Base-by-base conservation (phyloP, 2,113 vertebrate genomes). In the Theristicus caerulescens region DNA sequence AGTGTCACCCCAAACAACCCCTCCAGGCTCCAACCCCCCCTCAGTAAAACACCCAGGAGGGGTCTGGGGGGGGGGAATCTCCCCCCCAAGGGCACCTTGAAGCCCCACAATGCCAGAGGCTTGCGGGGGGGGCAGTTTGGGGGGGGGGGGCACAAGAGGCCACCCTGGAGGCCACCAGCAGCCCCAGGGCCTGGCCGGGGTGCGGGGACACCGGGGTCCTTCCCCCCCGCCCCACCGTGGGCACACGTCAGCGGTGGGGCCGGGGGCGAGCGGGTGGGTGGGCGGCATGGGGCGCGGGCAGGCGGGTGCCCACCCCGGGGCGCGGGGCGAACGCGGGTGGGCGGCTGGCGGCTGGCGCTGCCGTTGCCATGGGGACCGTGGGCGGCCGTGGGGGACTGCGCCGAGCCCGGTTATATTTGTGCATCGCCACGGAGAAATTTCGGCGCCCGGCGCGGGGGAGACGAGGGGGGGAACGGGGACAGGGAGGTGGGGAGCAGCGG, bases 351-450 rank as follows among this genome's bases (percentile, higher is more conserved):
- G 67, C 86, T 80, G 86, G 81, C 92, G 86, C 86, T 85, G 80
- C 92, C 18, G 86, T 93, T 85, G 81, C 86, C 86, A 93, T 81
- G 92, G 92, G 74, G 69, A 86, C 49, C 62, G 87, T 94, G 82
- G 92, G 92, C 38, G 76, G 86, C 42, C 36, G 79, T 47, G 38
- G 82, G 82, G 82, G 76, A 31, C 69, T 20, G 83, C 55, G 47
- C 76, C 21, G 74, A 71, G 77, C 91, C 79, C 46, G 59, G 20
- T 42, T 32, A 4, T 64, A 64, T 64, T 64, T 52, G 59, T 64
- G 77, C 77, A 80, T 89, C 59, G 22, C 67, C 67, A 52, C 31
- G 6, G 47, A 57, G 81, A 81, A 54, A 84, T 61, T 77, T 49
- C 47, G 8, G 73, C n/a, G 18, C 72, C 9, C 20, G 32, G 73